Evolutionary conservation across 2,888 invertebrate genomes (phyloP).

Genomic region (Hypercompe scribonia): DNA sequence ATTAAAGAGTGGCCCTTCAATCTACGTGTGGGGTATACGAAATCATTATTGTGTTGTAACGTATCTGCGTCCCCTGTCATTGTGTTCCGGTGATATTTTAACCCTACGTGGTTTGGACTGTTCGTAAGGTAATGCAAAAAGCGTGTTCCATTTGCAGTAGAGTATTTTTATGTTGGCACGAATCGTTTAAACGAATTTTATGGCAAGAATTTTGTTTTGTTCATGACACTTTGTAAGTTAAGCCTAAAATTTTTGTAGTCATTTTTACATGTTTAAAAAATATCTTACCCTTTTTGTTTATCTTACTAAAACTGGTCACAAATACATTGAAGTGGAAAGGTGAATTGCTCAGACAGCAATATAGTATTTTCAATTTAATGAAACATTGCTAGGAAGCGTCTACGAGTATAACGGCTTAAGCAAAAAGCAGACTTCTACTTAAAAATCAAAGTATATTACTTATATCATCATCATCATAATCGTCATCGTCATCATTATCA

Average conservation of each 20-base stretch:
- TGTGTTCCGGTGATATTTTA: conserved; percentile 7
- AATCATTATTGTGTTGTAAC: not conserved
- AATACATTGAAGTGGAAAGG: not conserved
- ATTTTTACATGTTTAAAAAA: not conserved
- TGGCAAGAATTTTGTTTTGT: not conserved
- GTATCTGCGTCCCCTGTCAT: conserved; percentile 2
- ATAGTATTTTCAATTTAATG: not conserved
- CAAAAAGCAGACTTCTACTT: too few species aligned
- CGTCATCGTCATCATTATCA: too few species aligned
- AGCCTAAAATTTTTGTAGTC: not conserved
- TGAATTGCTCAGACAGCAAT: not conserved
- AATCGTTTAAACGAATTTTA: not conserved
- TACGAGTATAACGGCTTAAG: too few species aligned
- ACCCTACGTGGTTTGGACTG: conserved; percentile 10
- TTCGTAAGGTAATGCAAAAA: conserved; percentile 16
- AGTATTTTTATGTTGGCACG: not conserved
- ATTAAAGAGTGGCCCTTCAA: not conserved
- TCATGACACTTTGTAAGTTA: not conserved
- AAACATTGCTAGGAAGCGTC: too few species aligned
- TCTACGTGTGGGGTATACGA: not conserved
- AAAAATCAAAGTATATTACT: too few species aligned
- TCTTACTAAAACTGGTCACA: not conserved
- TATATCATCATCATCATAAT: too few species aligned
- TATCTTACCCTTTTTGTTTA: too few species aligned
- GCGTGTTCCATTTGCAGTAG: conserved; percentile 8